These are phyloP conservation scores for Tipula vernalis DNA, from an alignment of 2,888 invertebrate species.

Conservation along the genomic window DNA sequence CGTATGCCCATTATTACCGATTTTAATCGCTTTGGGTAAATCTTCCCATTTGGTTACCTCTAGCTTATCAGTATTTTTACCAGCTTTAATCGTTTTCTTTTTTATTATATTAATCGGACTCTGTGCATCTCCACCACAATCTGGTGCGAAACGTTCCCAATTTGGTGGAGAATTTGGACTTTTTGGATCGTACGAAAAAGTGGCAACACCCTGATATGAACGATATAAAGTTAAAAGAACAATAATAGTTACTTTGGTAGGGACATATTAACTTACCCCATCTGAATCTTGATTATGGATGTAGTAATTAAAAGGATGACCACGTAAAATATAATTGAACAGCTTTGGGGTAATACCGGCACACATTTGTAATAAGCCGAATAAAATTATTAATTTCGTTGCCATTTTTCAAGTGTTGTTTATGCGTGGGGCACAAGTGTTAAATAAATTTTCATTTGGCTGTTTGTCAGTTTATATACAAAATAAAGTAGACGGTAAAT, in stretches of 20 bases:
- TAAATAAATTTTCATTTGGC: background rate
- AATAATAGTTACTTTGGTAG: background rate
- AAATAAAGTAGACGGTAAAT: no score
- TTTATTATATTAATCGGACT: background rate
- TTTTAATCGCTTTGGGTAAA: background rate
- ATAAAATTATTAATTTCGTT: background rate
- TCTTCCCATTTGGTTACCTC: background rate
- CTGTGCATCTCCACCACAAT: background rate
- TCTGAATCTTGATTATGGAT: background rate
- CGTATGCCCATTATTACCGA: background rate
- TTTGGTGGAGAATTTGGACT: background rate
- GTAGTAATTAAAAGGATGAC: background rate
- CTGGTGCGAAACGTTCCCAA: background rate
- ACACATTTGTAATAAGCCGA: background rate
- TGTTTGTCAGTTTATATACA: no score
- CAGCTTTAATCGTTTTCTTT: background rate
- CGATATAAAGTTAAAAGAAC: background rate
- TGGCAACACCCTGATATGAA: background rate
- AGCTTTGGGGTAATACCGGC: background rate
- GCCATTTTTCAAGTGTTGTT: background rate
- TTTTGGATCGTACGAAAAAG: background rate
- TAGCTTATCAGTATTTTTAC: background rate
- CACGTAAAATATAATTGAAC: background rate
- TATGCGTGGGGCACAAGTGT: background rate
- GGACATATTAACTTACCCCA: background rate